phyloP scores from a whole-genome alignment of 2,113 vertebrate species.

The Seriola quinqueradiata region DNA sequence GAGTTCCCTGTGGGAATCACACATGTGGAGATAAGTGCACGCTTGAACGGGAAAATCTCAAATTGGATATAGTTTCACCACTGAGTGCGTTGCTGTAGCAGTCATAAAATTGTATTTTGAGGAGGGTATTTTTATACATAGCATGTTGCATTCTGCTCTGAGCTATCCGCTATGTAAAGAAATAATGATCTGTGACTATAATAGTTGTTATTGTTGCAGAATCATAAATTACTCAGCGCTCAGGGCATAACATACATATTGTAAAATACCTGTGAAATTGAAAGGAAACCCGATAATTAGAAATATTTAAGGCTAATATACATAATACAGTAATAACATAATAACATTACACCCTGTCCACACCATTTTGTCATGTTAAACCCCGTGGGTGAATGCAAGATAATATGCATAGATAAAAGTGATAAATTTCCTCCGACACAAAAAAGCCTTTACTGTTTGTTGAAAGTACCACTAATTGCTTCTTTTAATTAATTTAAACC shows the following conservation, averaged over 20 bases:
- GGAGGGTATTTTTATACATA: background rate
- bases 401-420: background rate
- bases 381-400: background rate
- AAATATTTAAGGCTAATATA: background rate
- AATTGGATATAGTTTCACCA: background rate
- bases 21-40: background rate
- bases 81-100: background rate
- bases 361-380: constrained; percentile 1
- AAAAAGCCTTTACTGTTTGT: background rate
- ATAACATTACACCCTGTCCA: background rate
- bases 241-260: background rate
- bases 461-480: too few relatives aligned
- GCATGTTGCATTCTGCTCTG: background rate
- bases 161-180: background rate
- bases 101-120: background rate
- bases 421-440: background rate
- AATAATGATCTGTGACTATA: constrained; percentile 10
- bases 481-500: too few relatives aligned
- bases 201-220: background rate
- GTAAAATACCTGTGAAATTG: constrained; percentile 8
- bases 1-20: background rate
- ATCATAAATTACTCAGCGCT: constrained; percentile 6
- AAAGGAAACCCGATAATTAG: background rate
- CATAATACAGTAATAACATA: background rate
- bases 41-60: background rate